Percentiles rank a stretch among this genome's conserved stretches.
These are phyloP conservation scores for Apamea epomidion DNA, from an alignment of 2,888 invertebrate species.

Conservation along the genomic window DNA sequence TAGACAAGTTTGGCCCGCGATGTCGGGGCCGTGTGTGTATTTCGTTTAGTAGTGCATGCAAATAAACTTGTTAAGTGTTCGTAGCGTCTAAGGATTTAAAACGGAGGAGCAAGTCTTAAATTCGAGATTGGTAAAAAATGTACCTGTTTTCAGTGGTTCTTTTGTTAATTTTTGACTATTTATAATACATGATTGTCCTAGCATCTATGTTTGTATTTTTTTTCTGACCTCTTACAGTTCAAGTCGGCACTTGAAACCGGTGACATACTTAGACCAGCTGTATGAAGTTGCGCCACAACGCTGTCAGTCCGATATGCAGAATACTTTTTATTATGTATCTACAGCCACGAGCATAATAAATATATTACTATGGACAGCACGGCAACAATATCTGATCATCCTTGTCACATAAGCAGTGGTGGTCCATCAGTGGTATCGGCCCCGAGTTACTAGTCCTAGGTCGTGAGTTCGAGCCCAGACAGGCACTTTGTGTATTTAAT, in stretches of 20 bases:
- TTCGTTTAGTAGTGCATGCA: conserved; percentile 88
- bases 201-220: conserved; percentile 84
- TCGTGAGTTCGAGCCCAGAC: too few species aligned
- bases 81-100: conserved; percentile 89
- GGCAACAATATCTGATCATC: neutral
- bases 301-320: neutral
- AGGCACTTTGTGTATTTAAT: too few species aligned
- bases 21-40: conserved; percentile 77
- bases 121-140: conserved; percentile 89
- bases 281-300: neutral
- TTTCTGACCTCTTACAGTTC: conserved; percentile 22
- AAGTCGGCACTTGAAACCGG: neutral
- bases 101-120: conserved; percentile 85
- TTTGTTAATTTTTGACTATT: conserved; percentile 91
- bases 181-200: conserved; percentile 91
- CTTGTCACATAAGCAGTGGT: too few species aligned
- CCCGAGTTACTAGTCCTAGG: too few species aligned
- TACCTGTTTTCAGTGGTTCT: conserved; percentile 90
- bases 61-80: conserved; percentile 89
- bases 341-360: neutral
- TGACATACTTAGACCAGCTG: neutral
- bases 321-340: neutral
- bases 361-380: neutral
- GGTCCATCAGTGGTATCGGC: too few species aligned
- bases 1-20: conserved; percentile 81